A percentile compares a stretch with the other conserved stretches of the same genome.
These are phyloP conservation scores for Melanotaenia duboulayi DNA, from an alignment of 2,113 vertebrate species.

Conservation along the genomic window DNA sequence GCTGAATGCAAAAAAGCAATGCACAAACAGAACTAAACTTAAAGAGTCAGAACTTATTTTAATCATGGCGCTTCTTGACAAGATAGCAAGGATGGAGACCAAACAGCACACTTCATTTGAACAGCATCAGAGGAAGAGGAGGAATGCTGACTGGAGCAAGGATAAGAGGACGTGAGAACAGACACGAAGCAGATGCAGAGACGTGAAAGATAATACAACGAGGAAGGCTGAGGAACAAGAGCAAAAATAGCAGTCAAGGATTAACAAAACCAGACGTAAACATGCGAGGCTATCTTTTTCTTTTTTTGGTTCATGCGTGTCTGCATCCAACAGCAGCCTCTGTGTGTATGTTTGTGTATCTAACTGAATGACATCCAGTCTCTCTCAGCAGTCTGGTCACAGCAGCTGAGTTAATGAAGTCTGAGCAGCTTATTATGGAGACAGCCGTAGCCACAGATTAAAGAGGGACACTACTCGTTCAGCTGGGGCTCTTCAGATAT, in stretches of 20 bases:
- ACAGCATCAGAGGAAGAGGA: neutral
- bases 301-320: neutral
- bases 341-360: slow-evolving; percentile 6
- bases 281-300: neutral
- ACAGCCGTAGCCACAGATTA: slow-evolving; percentile 43
- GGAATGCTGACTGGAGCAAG: neutral
- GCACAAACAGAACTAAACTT: neutral
- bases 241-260: neutral
- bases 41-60: neutral
- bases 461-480: slow-evolving; percentile 10
- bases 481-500: neutral
- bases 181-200: slow-evolving; percentile 8
- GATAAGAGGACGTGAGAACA: slow-evolving; percentile 1
- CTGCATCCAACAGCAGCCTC: slow-evolving; percentile 26
- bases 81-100: neutral
- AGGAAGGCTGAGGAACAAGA: neutral
- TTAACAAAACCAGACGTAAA: slow-evolving; percentile 8
- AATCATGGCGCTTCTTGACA: neutral
- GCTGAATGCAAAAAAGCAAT: neutral
- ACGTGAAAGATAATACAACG: neutral
- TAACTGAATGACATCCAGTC: slow-evolving; percentile 14
- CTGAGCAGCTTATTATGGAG: slow-evolving; percentile 55
- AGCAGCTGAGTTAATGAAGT: slow-evolving; percentile 59
- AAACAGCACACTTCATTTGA: neutral
- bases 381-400: slow-evolving; percentile 63